Base-by-base conservation (phyloP, 2,113 vertebrate species). In the Paramisgurnus dabryanus region DNA sequence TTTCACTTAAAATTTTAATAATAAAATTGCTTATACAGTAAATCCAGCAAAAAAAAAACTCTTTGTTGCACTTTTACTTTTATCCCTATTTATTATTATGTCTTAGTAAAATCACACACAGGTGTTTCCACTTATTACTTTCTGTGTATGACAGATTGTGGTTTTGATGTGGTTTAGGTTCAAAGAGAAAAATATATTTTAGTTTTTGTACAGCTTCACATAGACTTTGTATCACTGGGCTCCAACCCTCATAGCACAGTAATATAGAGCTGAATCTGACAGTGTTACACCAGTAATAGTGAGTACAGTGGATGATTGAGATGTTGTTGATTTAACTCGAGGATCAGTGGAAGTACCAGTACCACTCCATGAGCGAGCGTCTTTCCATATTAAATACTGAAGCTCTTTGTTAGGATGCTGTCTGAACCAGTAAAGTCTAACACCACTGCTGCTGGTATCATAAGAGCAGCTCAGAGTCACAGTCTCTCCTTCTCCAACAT, bases 191-290 rank as follows among this genome's bases (percentile, higher is more conserved):
- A 50, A 18, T 18, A 2, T 18, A 58, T 18, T n/a, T 58, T 2
- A 58, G 55, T 58, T 58, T 58, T 58, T 58, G 55, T 58, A 18
- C 55, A 58, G 55, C n/a, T n/a, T 58, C 55, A 58, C 55, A 58
- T 58, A 58, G 17, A 58, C 55, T 58, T 18, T 58, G 55, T 58
- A 58, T 58, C 55, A 58, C 55, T 58, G 55, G 55, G 55, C 6
- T 58, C n/a, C 55, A n/a, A 7, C 17, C n/a, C 55, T 57, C 7
- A 81, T 41, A 49, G 72, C 73, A 63, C 80, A 81, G 22, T 75
- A 76, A 10, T 81, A 76, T 0, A 76, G 40, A 27, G 71, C 63
- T 27, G 69, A 58, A 49, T 81, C 80, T 76, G 80, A 41, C n/a
- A 76, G 55, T 8, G n/a, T 60, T 57, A 76, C 49, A 41, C 11